Evolutionary conservation across 2,113 vertebrate genomes (phyloP).

Genomic region (Nycticryphes semicollaris): DNA sequence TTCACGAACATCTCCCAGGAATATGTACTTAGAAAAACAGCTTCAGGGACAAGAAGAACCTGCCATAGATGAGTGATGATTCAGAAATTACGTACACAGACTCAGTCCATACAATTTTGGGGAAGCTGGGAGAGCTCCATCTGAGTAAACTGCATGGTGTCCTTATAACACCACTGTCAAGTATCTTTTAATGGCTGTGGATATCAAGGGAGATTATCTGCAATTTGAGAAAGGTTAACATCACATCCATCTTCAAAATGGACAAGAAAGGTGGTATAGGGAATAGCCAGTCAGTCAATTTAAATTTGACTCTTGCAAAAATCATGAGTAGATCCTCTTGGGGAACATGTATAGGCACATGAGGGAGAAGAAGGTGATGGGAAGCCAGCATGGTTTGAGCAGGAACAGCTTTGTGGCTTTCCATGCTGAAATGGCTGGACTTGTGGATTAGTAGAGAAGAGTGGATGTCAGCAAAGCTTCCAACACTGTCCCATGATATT

Average conservation of each 20-base stretch:
- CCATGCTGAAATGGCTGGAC: not conserved
- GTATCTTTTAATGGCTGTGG: rapidly evolving
- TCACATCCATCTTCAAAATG: not conserved
- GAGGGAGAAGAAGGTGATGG: not conserved
- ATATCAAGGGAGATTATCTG: not conserved
- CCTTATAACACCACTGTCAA: not conserved
- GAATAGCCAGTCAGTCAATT: not conserved
- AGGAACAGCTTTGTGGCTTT: not conserved
- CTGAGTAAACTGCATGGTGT: not conserved
- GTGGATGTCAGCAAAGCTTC: not conserved
- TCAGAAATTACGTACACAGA: not conserved
- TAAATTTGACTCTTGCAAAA: not conserved
- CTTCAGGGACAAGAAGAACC: not conserved
- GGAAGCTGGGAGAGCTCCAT: rapidly evolving
- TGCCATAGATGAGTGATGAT: not conserved
- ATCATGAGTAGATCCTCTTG: rapidly evolving
- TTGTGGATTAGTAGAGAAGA: not conserved
- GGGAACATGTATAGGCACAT: not conserved
- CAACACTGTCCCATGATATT: not conserved
- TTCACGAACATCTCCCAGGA: rapidly evolving
- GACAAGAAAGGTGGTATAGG: not conserved
- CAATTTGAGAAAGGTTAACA: not conserved
- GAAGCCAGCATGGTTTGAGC: not conserved
- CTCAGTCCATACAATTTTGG: not conserved
- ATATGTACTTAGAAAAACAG: not conserved